phyloP scores from a whole-genome alignment of 2,113 vertebrate genomes.

The Tetrao urogallus region DNA sequence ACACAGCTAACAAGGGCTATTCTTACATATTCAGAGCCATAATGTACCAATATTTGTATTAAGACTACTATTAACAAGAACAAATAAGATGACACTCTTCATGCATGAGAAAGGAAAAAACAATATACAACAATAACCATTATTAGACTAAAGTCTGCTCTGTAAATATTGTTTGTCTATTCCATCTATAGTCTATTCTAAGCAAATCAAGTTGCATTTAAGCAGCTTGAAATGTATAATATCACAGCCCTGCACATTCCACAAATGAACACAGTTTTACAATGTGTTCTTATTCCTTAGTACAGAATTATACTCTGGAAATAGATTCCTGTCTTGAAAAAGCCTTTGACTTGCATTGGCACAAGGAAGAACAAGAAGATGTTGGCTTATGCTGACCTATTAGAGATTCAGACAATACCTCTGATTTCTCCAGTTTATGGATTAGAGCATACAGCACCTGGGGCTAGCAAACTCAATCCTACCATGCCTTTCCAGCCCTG shows the following conservation, averaged over 20 bases:
- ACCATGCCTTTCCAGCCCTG: background rate
- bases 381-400: background rate
- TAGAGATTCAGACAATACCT: background rate
- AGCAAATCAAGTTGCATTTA: background rate
- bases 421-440: background rate
- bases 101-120: background rate
- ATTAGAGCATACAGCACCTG: background rate
- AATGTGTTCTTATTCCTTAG: background rate
- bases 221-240: background rate
- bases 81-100: background rate
- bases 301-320: background rate
- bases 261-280: background rate
- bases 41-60: background rate
- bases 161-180: background rate
- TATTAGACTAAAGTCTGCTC: background rate
- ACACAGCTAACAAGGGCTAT: background rate
- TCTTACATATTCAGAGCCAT: conserved; percentile 1
- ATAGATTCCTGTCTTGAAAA: background rate
- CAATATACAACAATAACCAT: background rate
- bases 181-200: background rate
- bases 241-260: background rate
- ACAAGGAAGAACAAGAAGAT: background rate
- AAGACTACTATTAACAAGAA: background rate
- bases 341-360: background rate
- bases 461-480: background rate